Evolutionary conservation across 2,113 vertebrate species (phyloP).

Genomic region (Bubo bubo): DNA sequence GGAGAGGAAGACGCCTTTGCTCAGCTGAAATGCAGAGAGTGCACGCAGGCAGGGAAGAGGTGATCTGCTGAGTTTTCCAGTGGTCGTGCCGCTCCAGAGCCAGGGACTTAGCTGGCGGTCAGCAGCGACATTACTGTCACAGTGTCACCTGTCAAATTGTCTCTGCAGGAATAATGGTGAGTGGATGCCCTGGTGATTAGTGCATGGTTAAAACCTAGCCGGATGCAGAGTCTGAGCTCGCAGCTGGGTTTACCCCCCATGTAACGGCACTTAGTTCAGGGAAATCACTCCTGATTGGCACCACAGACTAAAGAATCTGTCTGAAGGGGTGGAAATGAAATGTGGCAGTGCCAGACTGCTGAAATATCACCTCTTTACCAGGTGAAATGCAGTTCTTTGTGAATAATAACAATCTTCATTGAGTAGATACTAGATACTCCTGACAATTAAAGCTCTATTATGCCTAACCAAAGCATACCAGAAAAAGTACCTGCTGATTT

Average conservation of each 20-base stretch:
- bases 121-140: background rate
- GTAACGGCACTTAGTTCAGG: background rate
- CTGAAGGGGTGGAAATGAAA: background rate
- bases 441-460: background rate
- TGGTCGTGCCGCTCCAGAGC: background rate
- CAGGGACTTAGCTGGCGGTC: conserved; percentile 3
- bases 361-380: background rate
- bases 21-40: background rate
- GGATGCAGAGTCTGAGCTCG: background rate
- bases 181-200: conserved; percentile 2
- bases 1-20: background rate
- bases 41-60: background rate
- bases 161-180: conserved; percentile 28
- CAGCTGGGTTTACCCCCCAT: background rate
- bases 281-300: conserved; percentile 27
- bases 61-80: background rate
- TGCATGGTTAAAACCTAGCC: background rate
- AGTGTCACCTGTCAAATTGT: conserved; percentile 49
- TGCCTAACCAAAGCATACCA: background rate
- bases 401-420: background rate
- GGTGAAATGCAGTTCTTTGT: background rate
- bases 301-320: background rate
- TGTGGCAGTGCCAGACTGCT: background rate
- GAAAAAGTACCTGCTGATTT: background rate
- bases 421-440: background rate